Base-by-base conservation (phyloP, 2,888 invertebrate genomes). In the Actias luna region DNA sequence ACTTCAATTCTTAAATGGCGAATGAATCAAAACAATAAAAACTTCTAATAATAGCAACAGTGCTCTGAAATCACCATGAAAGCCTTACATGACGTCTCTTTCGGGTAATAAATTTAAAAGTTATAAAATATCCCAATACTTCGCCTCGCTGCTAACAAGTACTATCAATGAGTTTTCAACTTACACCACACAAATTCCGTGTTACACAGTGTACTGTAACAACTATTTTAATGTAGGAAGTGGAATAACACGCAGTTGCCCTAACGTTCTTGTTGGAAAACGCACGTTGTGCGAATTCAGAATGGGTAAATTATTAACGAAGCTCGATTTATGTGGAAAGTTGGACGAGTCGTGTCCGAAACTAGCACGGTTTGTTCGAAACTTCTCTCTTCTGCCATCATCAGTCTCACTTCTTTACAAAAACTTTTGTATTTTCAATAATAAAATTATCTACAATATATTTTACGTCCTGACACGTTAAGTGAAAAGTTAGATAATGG, bases 321-420 rank as follows among this genome's bases (percentile, higher is more conserved):
- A 78, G 73, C 76, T 71, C 80, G 80, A 87, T 87, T 87, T 87
- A 88, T 87, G 84, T 78, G 78, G 59, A 82, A 88, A 88, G 79
- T 88, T 87, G 70, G 64, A 62, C 62, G 69, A 75, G 74, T 79
- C 77, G 76, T 73, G 79, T 80, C 79, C 76, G 69, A 79, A 85
- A 83, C 83, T 80, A 76, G 76, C 74, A 50, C 36, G 52, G 64
- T 64, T 64, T 59, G 58, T 61, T 31, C 46, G 42, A 29, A 64
- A 61, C 61, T 64, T 64, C 36, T 52, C 7, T 46, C 27, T 8
- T 27, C 57, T 35, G 33, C 46, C 61, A 59, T 63, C 63, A 64
- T 58, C 64, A 52, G 22, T 60, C 55, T 58, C 46, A 42, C 35
- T 42, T 58, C 46, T 58, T 60, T 58, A 36, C 58, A 35, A 46